A percentile compares a stretch with the other conserved stretches of the same genome.
Conservation (phyloP, 2,113 vertebrate species). For the Struthidea cinerea region DNA sequence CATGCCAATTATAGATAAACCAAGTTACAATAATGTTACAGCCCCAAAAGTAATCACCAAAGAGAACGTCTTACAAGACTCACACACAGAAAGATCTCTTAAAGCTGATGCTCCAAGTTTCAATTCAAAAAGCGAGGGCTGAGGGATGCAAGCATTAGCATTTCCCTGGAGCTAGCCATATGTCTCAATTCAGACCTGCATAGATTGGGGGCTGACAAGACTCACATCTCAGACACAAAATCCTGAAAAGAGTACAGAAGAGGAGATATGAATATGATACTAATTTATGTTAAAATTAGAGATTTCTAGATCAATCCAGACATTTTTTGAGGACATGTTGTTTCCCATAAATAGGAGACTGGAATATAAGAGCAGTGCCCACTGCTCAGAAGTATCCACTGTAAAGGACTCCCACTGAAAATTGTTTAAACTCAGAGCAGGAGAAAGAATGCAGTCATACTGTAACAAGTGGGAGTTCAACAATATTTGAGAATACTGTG, state of each 20-base stretch:
- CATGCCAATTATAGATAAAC: neutral
- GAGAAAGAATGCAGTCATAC: constrained; percentile 3
- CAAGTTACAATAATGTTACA: neutral
- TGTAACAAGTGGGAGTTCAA: neutral
- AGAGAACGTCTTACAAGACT: neutral
- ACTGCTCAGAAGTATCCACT: neutral
- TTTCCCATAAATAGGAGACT: neutral
- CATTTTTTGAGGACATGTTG: neutral
- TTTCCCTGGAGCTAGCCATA: neutral
- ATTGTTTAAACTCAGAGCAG: neutral
- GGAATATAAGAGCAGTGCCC: neutral
- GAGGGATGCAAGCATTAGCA: neutral
- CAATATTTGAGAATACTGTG: neutral
- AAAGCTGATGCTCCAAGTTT: neutral
- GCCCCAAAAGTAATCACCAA: neutral
- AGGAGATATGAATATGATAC: neutral
- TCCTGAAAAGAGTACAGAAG: neutral
- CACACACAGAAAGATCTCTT: neutral
- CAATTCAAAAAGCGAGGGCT: neutral
- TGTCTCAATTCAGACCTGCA: neutral
- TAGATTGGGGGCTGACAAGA: neutral
- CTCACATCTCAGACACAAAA: neutral
- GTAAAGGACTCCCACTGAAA: neutral
- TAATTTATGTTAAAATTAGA: neutral
- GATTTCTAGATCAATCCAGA: neutral